Evolutionary conservation across 2,888 invertebrate species (phyloP).

Genomic region (Dasypolia templi): DNA sequence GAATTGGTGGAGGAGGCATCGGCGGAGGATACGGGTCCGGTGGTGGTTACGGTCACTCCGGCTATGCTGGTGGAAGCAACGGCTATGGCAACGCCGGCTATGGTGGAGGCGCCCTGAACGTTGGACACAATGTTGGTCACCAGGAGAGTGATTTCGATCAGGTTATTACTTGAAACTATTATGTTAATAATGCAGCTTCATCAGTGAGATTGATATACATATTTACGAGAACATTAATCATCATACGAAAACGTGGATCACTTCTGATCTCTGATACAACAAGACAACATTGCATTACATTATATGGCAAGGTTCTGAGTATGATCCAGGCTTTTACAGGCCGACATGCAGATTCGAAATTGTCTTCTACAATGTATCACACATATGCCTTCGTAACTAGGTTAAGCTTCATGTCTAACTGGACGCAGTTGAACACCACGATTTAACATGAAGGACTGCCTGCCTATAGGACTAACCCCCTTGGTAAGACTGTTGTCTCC

Average conservation of each 20-base stretch:
- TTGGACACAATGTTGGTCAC: conserved; percentile 29
- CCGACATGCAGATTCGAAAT: not conserved
- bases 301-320: not conserved
- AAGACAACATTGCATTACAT: too few species aligned
- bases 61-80: conserved; percentile 26
- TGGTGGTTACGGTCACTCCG: conserved; percentile 34
- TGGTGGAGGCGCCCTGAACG: not conserved
- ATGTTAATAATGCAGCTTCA: not conserved
- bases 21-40: conserved; percentile 35
- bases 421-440: not conserved
- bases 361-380: not conserved
- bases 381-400: not conserved
- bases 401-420: not conserved
- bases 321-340: not conserved
- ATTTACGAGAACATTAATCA: not conserved
- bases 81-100: conserved; percentile 44
- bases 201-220: not conserved
- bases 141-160: conserved; percentile 48
- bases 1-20: conserved; percentile 17
- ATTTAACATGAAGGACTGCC: not conserved
- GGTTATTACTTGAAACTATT: conserved; percentile 26
- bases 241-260: not conserved
- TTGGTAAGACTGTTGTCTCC: not conserved
- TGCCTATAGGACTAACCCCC: too few species aligned
- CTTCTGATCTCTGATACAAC: not conserved